phyloP scores from a whole-genome alignment of 2,888 invertebrate species.

The Drosophila macrospina region DNA sequence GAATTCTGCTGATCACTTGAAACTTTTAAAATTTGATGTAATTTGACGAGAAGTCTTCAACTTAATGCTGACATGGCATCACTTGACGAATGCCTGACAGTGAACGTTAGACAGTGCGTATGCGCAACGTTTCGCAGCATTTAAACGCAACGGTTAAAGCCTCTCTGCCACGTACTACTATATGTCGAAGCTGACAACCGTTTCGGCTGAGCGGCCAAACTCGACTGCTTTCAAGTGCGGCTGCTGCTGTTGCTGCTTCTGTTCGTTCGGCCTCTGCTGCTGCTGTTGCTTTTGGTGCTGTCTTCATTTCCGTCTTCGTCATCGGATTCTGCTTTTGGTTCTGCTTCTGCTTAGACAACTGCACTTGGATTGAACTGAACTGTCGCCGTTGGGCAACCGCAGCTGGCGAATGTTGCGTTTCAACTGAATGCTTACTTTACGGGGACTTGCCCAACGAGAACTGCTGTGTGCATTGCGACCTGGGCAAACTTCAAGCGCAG shows the following conservation, averaged over 20 bases:
- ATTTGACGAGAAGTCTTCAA: background rate
- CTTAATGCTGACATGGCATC: constrained; percentile 42
- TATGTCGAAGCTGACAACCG: constrained; percentile 57
- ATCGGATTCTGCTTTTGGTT: background rate
- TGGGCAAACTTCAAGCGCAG: constrained; percentile 43
- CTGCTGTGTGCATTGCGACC: constrained; percentile 74
- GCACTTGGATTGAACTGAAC: constrained; percentile 35
- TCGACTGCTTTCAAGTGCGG: constrained; percentile 57
- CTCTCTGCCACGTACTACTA: background rate
- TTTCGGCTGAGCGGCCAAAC: constrained; percentile 59
- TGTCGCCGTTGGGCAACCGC: constrained; percentile 79
- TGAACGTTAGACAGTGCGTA: constrained; percentile 65
- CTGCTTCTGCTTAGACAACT: constrained; percentile 17
- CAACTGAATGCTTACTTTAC: constrained; percentile 82
- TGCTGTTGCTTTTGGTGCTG: background rate
- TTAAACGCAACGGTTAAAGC: background rate
- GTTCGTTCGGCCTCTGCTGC: background rate
- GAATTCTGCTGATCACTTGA: constrained; percentile 44
- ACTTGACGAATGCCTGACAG: constrained; percentile 32
- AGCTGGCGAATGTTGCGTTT: constrained; percentile 84
- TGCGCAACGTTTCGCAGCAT: constrained; percentile 58
- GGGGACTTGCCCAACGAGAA: constrained; percentile 84
- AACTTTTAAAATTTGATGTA: constrained; percentile 16
- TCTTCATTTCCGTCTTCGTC: constrained; percentile 1
- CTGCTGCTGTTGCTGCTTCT: constrained; percentile 1